Conservation (phyloP, 2,113 vertebrate species). For the Dolichotis patagonum region DNA sequence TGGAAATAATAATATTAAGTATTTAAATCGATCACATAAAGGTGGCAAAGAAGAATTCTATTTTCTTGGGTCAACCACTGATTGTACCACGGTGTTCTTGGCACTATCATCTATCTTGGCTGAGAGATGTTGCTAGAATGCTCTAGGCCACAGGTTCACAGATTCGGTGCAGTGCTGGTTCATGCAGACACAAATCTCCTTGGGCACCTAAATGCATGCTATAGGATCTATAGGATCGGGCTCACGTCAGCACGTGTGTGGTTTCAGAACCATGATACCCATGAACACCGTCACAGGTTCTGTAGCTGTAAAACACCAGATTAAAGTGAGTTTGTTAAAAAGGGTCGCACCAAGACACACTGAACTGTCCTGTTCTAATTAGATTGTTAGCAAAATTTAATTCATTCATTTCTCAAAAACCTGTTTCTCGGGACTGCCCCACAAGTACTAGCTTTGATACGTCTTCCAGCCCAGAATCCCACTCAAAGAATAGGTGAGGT, state of each 20-base stretch:
- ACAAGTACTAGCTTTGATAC: background rate
- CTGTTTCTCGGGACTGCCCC: background rate
- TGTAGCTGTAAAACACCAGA: background rate
- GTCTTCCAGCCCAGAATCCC: background rate
- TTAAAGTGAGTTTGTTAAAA: background rate
- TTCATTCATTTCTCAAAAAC: conserved; percentile 35
- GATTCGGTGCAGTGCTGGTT: conserved; percentile 9
- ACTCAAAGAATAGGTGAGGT: background rate
- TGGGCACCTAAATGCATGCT: background rate
- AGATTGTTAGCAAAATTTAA: conserved; percentile 40
- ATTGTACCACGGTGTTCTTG: conserved; percentile 60
- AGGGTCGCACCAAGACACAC: background rate
- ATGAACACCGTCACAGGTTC: background rate
- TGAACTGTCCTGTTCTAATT: background rate
- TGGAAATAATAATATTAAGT: conserved; percentile 34
- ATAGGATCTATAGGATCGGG: background rate
- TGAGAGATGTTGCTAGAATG: conserved; percentile 36
- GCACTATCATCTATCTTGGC: too few relatives aligned
- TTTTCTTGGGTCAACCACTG: conserved; percentile 76
- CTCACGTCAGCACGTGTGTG: background rate
- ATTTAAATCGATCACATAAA: conserved; percentile 63
- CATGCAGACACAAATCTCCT: background rate
- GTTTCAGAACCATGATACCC: background rate
- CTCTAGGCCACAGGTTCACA: conserved; percentile 64
- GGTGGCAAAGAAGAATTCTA: conserved; percentile 54